Evolutionary conservation across 92 coral and sea anemone genomes (phyloP).

Genomic region (Pocillopora meandrina): DNA sequence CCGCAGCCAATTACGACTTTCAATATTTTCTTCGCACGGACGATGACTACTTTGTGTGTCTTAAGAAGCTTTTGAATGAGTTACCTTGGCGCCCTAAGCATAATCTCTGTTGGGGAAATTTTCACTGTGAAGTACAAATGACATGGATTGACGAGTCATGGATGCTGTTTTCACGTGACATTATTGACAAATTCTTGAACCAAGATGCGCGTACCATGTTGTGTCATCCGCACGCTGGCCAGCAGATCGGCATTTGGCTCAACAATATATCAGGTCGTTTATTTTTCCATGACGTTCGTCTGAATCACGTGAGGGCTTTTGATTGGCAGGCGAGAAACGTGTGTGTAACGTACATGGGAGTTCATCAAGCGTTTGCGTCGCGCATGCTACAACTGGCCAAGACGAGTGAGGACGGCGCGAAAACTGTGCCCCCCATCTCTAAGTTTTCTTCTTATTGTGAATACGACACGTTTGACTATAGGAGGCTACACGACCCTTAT

Average conservation of each 20-base stretch:
- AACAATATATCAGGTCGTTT: neutral
- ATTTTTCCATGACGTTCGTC: constrained; percentile 40
- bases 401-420: neutral
- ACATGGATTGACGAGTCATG: constrained; percentile 50
- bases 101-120: constrained; percentile 52
- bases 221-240: constrained; percentile 65
- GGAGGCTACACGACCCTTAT: neutral
- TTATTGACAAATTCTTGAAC: constrained; percentile 34
- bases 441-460: neutral
- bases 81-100: constrained; percentile 44
- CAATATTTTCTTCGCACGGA: constrained; percentile 40
- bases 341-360: neutral
- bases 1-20: constrained; percentile 7
- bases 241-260: constrained; percentile 39
- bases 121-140: constrained; percentile 31
- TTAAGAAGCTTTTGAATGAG: constrained; percentile 38
- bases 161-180: constrained; percentile 39
- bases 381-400: neutral
- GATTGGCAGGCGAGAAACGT: neutral
- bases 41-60: constrained; percentile 54
- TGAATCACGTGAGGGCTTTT: constrained; percentile 34
- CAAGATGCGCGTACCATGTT: constrained; percentile 36
- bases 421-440: neutral
- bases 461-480: neutral
- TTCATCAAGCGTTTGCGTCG: neutral